These are phyloP conservation scores for Pungitius pungitius DNA, from an alignment of 2,113 vertebrate genomes.

Conservation along the genomic window DNA sequence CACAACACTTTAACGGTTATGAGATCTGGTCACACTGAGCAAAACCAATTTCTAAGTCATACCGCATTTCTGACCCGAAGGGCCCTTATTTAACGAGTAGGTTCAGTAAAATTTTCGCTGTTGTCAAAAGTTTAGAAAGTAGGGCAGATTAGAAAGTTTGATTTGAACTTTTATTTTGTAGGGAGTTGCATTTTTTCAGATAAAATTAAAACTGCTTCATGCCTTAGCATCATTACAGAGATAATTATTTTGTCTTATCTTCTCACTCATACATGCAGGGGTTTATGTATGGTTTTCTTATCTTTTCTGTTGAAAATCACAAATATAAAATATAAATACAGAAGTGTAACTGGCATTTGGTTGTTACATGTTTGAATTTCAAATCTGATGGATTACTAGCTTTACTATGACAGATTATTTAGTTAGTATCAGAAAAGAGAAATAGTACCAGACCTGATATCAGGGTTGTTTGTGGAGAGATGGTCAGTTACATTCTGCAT, in stretches of 20 bases:
- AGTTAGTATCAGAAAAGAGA: constrained; percentile 8
- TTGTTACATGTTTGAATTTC: neutral
- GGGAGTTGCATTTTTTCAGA: neutral
- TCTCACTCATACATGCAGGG: neutral
- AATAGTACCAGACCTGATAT: constrained; percentile 15
- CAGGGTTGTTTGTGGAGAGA: constrained; percentile 9
- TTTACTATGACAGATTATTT: neutral
- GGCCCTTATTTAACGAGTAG: neutral
- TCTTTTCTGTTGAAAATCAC: neutral
- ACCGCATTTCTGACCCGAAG: neutral
- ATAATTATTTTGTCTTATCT: neutral
- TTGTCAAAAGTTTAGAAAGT: constrained; percentile 41
- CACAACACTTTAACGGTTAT: neutral
- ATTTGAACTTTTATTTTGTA: constrained; percentile 34
- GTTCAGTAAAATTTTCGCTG: constrained; percentile 8
- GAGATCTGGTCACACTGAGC: constrained; percentile 21
- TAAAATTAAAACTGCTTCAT: neutral
- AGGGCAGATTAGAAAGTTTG: constrained; percentile 31
- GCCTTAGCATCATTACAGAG: neutral
- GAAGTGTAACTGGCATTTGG: neutral
- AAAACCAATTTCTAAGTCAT: constrained; percentile 2
- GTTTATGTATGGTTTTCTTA: neutral
- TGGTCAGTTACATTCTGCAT: constrained; percentile 1
- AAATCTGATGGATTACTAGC: neutral
- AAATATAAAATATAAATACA: neutral